Base-by-base conservation (phyloP, 2,888 invertebrate species). In the Mythimna ferrago region DNA sequence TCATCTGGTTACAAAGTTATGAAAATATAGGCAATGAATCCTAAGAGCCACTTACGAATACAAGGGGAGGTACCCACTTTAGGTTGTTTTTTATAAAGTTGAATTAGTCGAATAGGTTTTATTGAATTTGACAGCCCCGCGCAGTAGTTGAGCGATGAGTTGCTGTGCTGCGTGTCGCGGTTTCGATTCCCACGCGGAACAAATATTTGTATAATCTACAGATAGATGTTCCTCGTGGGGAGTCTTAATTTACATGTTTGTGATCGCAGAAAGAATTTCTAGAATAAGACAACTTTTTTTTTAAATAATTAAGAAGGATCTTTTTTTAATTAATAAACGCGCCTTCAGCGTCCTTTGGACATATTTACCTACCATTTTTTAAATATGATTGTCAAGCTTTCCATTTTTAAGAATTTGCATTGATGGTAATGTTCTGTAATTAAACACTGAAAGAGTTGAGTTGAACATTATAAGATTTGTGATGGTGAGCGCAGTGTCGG, bases 401-500 rank as follows among this genome's bases (percentile, higher is more conserved):
- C 51, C 2, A 51, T 5, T 6, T 51, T 51, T 51, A n/a, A n/a
- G 6, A 48, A 7, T n/a, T 51, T 51, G 19, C 16, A n/a, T 51
- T n/a, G 7, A 19, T 7, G 5, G 16, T 14, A 48, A 51, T 51
- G 2, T 51, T 51, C 51, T 19, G 14, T 21, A 11, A 41, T 35
- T 21, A 38, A 44, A 67, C 11, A 51, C 48, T 44, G n/a, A 38
- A 38, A 26, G 51, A n/a, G 44, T 53, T 26, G 16, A 41, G 6
- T 76, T 5, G 2, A 53, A 35, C 19, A 26, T 26, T 56, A n/a
- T 14, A 10, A 48, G n/a, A 21, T 53, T 73, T 62, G 41, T 60
- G 51, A 65, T 16, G 21, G 16, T 63, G 71, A 75, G 73, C 61
- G 62, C 57, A 61, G 64, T 32, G 35, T 14, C 57, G 66, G 7